Evolutionary conservation across 2,113 vertebrate species (phyloP), one percentile per base, ranked within the genome.

Genomic region (Charina bottae): DNA sequence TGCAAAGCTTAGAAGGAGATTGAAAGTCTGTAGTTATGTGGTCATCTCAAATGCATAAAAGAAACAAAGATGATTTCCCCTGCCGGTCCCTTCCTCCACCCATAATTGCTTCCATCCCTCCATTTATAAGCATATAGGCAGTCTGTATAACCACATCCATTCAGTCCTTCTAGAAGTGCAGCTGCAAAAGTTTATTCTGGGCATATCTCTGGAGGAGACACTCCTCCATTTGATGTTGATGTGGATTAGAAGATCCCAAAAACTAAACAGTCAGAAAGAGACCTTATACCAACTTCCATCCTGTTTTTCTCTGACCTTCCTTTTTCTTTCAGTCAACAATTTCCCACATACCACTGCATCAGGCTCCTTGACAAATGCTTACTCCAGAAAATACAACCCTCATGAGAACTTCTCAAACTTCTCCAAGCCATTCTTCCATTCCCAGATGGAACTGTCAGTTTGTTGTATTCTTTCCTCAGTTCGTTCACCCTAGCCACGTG

Each of bases 251-350:
- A 53, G 93, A 28, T 92, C 92, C 2, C 90, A 59, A 89, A 95
- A 96, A 95, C 95, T 93, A 96, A 96, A 97, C 93, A 96, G 92
- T 89, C 95, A 95, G 89, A 93, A 94, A 91, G 90, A 2, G 19
- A 90, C 72, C 89, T 93, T 95, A 89, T 86, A 94, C 37, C 12
- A 64, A 95, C 62, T 89, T 78, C n/a, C 49, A 7, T 11, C n/a
- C 62, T 72, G 28, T 11, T 87, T 62, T 83, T 4, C 87, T 59
- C 89, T 90, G 23, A 24, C 7, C 88, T 62, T 0, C 89, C 95
- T 95, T 94, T 9, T 94, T 93, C 94, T 87, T 72, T 4, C 89
- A 92, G 84, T 0, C 93, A 93, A 93, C 93, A 92, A 87, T 37
- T 92, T 83, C 91, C 54, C 55, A 92, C 0, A 53, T 68, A 87